Percentiles rank a stretch among this genome's conserved stretches.
Conservation (phyloP, 2,113 vertebrate genomes). For the Formicarius rufipectus region DNA sequence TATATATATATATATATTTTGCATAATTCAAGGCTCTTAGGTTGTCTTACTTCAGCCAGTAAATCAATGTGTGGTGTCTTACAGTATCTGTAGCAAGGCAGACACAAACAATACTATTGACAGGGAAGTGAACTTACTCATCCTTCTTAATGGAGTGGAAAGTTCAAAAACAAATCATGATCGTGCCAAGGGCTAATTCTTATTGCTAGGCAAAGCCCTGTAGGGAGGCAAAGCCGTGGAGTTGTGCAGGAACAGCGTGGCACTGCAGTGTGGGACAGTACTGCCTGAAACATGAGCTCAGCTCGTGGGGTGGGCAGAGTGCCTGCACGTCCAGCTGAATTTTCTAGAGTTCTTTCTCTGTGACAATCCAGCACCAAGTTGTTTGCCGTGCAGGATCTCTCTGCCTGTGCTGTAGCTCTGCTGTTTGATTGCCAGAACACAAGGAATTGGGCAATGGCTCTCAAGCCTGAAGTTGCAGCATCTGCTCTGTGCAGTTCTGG, state of each 20-base stretch:
- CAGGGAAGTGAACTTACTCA: conserved; percentile 6
- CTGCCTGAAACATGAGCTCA: not conserved
- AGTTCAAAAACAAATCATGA: conserved; percentile 11
- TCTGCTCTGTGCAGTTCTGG: not conserved
- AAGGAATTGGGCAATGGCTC: not conserved
- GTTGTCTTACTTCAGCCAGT: not conserved
- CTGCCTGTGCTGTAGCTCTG: not conserved
- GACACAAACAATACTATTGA: conserved; percentile 25
- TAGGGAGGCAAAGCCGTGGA: not conserved
- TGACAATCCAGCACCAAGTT: not conserved
- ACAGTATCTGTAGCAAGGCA: not conserved
- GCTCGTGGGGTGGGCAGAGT: not conserved
- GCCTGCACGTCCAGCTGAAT: not conserved
- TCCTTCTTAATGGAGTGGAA: conserved; percentile 31
- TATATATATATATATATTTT: not conserved
- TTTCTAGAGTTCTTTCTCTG: not conserved
- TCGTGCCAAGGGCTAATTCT: not conserved
- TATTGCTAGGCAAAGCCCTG: not conserved
- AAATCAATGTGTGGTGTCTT: conserved; percentile 30
- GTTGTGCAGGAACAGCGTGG: not conserved
- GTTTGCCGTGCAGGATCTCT: not conserved
- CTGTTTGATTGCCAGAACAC: not conserved
- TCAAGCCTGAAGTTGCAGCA: not conserved
- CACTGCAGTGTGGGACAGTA: not conserved
- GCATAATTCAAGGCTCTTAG: not conserved